These are phyloP conservation scores for Camponotus floridanus DNA, from an alignment of 1,140 invertebrate genomes.

Conservation along the genomic window DNA sequence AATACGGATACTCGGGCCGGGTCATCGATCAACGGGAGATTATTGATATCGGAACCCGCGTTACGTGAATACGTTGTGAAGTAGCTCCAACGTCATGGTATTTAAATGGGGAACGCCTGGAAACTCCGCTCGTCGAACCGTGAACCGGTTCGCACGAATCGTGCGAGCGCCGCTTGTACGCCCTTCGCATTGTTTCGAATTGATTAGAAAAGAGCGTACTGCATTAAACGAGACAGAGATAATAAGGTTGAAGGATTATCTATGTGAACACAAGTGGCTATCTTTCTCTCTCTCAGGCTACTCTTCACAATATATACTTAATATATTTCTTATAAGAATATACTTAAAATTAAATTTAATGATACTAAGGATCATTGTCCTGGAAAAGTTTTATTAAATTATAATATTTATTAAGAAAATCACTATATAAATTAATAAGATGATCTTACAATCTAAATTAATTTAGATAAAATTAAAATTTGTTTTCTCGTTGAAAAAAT, in stretches of 20 bases:
- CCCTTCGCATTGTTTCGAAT: conserved; percentile 50
- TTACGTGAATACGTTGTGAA: neutral
- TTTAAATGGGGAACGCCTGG: conserved; percentile 32
- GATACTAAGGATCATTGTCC: neutral
- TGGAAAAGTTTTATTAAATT: neutral
- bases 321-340: neutral
- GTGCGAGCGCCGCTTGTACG: conserved; percentile 28
- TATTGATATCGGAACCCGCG: conserved; percentile 12
- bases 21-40: conserved; percentile 11
- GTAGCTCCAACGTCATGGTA: neutral
- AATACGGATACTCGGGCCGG: neutral
- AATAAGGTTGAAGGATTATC: neutral
- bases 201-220: conserved; percentile 27
- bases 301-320: neutral
- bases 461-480: neutral
- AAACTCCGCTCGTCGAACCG: conserved; percentile 16
- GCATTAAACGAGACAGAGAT: neutral
- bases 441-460: neutral
- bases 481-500: neutral
- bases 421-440: neutral
- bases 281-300: too few species aligned
- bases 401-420: neutral
- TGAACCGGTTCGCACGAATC: conserved; percentile 53
- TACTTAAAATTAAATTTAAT: neutral
- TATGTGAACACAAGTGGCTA: neutral